Evolutionary conservation across 2,888 invertebrate species (phyloP), one percentile per base, ranked within the genome.

Genomic region (Erynnis tages): DNA sequence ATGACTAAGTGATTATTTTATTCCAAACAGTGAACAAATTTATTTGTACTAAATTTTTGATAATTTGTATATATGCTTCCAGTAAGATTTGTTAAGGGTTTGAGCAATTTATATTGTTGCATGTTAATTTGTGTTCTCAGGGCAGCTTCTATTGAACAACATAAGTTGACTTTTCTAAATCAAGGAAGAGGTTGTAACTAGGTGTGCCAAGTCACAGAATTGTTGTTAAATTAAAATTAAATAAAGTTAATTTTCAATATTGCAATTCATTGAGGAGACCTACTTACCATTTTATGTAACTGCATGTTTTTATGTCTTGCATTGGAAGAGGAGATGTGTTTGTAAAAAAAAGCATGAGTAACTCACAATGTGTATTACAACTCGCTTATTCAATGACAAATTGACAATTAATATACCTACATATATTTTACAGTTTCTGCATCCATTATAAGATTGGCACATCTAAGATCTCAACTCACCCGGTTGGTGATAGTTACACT

Each of bases 1-100:
- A 30, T 53, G 67, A 72, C 11, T 71, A 74, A 25, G 82, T 81
- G 81, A 82, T 80, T 74, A 74, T 71, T 48, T 40, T 71, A 82
- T 82, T 82, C 82, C 82, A 81, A 79, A 81, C 73, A 72, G 73
- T 76, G 83, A 85, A 82, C 83, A 85, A 84, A 82, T 72, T 35
- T 50, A 48, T 48, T 53, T 57, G 53, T 54, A 55, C 62, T 55
- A 56, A 45, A 57, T 58, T 61, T n/a, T 30, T 30, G 21, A 37
- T 59, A 61, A 63, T 71, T 64, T 73, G 71, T 73, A 71, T 69
- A 69, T 73, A 70, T 61, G 60, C 66, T 65, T 61, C 60, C 66
- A 63, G 58, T 67, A 60, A 64, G 64, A 53, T 62, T 67, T 29
- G 17, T 29, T 69, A 68, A 69, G 56, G 13, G 29, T 38, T 38